Percentiles rank a stretch among this genome's conserved stretches.
These are phyloP conservation scores for Odontamblyopus rebecca DNA, from an alignment of 2,797 vertebrate genomes.

Conservation along the genomic window DNA sequence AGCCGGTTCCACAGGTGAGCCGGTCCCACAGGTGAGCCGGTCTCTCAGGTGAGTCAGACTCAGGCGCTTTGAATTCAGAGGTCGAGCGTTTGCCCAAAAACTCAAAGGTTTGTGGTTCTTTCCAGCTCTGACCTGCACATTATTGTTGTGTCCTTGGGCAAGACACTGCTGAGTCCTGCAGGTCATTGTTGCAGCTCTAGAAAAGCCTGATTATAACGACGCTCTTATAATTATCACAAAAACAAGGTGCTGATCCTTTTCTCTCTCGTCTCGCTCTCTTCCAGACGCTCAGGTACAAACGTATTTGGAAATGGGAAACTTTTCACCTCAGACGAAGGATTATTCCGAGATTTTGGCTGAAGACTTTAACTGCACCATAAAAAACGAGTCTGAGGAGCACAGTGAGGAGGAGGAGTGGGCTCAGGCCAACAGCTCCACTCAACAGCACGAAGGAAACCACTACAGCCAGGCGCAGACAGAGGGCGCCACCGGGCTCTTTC, in stretches of 20 bases:
- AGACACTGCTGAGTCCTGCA: no score
- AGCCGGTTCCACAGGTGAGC: no score
- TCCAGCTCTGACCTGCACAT: no score
- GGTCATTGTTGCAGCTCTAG: no score
- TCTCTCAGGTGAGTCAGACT: no score
- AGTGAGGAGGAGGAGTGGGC: neutral
- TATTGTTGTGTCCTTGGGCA: no score
- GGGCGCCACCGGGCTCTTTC: neutral
- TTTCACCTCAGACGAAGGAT: neutral
- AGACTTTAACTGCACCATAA: neutral
- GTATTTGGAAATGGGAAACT: neutral
- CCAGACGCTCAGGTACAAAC: neutral
- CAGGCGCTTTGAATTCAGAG: no score
- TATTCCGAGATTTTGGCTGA: neutral
- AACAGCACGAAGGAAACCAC: neutral
- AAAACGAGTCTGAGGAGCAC: neutral
- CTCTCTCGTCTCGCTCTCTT: neutral
- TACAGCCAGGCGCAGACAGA: neutral
- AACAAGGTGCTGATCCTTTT: neutral
- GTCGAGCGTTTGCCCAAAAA: no score
- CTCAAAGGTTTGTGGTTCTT: no score
- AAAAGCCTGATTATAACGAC: no score
- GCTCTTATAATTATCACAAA: no score
- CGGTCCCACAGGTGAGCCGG: no score
- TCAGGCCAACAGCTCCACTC: neutral